phyloP scores from a whole-genome alignment of 2,797 vertebrate species.

The Chrysocyon brachyurus region DNA sequence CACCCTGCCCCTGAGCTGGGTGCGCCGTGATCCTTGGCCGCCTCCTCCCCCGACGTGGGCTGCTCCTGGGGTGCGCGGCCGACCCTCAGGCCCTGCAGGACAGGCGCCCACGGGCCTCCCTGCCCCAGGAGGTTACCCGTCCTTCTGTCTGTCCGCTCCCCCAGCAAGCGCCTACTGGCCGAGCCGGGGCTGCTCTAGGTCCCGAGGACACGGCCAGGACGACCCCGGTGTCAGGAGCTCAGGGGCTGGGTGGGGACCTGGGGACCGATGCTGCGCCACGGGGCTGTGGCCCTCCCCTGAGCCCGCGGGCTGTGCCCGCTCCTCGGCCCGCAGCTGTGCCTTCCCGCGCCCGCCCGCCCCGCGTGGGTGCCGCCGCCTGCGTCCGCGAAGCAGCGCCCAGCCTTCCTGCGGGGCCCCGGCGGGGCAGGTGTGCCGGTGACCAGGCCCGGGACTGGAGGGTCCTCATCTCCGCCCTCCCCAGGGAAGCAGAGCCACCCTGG shows the following conservation, averaged over 20 bases:
- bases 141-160: too few species aligned
- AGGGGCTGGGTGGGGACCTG: too few species aligned
- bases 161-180: too few species aligned
- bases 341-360: too few species aligned
- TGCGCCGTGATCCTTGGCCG: not conserved
- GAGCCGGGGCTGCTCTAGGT: not conserved
- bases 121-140: not conserved
- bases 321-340: too few species aligned
- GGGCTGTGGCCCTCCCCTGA: accelerated
- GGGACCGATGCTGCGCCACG: too few species aligned
- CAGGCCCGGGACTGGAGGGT: too few species aligned
- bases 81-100: not conserved
- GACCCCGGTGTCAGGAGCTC: not conserved
- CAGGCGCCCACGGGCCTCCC: too few species aligned
- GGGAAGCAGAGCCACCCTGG: too few species aligned
- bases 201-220: not conserved
- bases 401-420: not conserved
- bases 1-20: not conserved
- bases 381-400: too few species aligned
- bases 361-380: too few species aligned
- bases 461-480: not conserved
- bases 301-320: accelerated
- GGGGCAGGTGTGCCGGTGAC: not conserved
- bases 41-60: not conserved
- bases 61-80: not conserved